A percentile compares a stretch with the other conserved stretches of the same genome.
Evolutionary conservation across 23 tunicate genomes (phyloP).

Genomic region (Styela clava): DNA sequence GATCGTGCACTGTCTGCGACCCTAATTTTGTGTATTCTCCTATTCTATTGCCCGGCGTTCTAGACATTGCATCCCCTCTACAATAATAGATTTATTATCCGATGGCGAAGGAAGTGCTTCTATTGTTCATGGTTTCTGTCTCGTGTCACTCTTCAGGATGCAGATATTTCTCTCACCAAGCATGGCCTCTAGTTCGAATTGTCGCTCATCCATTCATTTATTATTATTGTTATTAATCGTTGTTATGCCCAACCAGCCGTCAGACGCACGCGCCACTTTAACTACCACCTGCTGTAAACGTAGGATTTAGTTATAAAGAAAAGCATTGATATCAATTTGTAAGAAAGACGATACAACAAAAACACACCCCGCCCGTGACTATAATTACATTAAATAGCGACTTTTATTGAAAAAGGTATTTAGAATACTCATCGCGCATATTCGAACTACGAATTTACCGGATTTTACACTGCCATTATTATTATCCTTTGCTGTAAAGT

Average conservation of each 20-base stretch:
- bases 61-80: background rate
- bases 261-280: background rate
- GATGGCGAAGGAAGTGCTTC: background rate
- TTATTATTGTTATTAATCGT: background rate
- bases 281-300: background rate
- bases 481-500: no score
- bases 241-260: background rate
- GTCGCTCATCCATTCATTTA: background rate
- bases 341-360: no score
- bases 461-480: no score
- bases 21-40: background rate
- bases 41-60: background rate
- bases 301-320: no score
- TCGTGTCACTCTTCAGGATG: background rate
- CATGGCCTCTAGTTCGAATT: no score
- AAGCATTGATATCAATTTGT: background rate
- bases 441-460: no score
- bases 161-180: background rate
- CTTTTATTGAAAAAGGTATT: no score
- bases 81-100: background rate
- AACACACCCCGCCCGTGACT: no score
- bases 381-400: no score
- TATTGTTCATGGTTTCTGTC: background rate
- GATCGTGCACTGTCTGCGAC: background rate
- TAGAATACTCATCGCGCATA: no score